Conservation (phyloP, 1,140 invertebrate species). For the Temnothorax longispinosus region DNA sequence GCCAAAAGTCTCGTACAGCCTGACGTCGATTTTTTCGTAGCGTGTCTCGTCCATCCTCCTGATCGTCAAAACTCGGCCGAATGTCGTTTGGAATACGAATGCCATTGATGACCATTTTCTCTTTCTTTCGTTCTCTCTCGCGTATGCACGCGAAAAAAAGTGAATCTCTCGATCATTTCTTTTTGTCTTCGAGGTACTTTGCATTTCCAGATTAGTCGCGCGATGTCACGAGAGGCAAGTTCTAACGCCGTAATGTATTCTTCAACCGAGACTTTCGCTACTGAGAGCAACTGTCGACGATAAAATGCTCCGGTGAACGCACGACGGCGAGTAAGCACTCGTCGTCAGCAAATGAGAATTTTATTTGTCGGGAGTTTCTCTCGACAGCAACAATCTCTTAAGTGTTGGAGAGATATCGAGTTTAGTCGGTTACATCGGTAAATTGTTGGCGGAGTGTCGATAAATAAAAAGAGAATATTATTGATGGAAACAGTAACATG, state of each 20-base stretch:
- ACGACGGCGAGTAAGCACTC: not conserved
- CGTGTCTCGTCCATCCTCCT: constrained; percentile 26
- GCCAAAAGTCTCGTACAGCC: constrained; percentile 63
- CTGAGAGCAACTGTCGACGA: not conserved
- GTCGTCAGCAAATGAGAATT: not conserved
- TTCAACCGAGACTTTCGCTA: not conserved
- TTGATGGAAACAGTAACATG: not conserved
- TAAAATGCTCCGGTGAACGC: not conserved
- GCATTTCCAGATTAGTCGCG: constrained; percentile 10
- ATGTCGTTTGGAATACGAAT: constrained; percentile 41
- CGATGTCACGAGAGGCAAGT: not conserved
- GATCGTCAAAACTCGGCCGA: constrained; percentile 49
- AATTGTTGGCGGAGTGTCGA: not conserved
- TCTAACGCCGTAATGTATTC: not conserved
- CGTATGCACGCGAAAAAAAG: not conserved
- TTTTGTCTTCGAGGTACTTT: constrained; percentile 16
- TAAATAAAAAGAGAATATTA: not conserved
- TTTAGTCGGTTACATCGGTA: not conserved
- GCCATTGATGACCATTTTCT: constrained; percentile 28
- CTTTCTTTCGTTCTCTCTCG: not conserved
- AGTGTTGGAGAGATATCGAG: not conserved
- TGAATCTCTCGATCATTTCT: not conserved
- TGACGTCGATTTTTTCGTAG: constrained; percentile 33
- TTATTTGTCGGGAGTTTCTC: not conserved
- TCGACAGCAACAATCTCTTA: not conserved